These are phyloP conservation scores for Alectura lathami DNA, from an alignment of 2,113 vertebrate genomes.

Conservation along the genomic window DNA sequence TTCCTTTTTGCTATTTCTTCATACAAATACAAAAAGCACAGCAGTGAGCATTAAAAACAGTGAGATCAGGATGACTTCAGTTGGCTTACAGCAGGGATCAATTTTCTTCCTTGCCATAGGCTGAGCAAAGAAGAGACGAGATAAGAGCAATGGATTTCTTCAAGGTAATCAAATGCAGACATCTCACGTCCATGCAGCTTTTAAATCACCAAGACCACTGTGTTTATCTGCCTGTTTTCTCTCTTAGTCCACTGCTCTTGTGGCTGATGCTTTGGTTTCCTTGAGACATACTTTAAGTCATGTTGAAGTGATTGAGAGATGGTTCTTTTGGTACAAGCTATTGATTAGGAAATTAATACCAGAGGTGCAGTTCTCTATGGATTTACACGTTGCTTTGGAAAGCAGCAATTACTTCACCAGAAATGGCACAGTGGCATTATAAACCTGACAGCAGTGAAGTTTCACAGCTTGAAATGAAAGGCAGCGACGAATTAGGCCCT, in stretches of 20 bases:
- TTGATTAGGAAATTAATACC: background rate
- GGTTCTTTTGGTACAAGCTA: background rate
- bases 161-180: conserved; percentile 28
- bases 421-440: background rate
- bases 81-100: conserved; percentile 31
- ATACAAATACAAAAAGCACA: conserved; percentile 44
- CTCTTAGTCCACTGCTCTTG: background rate
- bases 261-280: background rate
- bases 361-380: background rate
- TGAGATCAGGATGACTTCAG: background rate
- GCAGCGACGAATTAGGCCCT: background rate
- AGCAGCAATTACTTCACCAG: background rate
- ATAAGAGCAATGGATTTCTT: background rate
- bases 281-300: background rate
- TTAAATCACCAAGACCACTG: background rate
- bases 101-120: background rate
- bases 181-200: background rate
- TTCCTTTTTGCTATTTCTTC: conserved; percentile 7
- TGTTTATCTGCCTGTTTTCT: background rate
- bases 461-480: background rate
- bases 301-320: background rate
- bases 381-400: background rate
- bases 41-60: conserved; percentile 48
- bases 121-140: background rate
- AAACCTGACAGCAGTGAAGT: background rate